Conservation (phyloP, 2,113 vertebrate species). For the Morone chrysops region DNA sequence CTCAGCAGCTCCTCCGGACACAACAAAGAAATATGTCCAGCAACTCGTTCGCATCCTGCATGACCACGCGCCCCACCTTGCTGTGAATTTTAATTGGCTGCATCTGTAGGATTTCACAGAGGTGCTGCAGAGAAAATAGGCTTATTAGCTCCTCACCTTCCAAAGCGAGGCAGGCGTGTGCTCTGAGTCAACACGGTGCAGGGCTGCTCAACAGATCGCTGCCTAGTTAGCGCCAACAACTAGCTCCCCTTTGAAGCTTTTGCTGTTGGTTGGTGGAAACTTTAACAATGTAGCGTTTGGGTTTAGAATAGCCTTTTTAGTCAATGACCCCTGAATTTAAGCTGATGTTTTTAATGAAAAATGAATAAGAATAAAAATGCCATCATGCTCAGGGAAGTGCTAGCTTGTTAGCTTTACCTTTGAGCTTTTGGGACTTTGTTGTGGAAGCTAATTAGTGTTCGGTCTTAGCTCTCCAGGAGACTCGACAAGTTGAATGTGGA, state of each 20-base stretch:
- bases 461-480: neutral
- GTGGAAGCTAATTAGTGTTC: constrained; percentile 56
- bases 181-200: constrained; percentile 36
- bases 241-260: constrained; percentile 25
- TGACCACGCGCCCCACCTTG: neutral
- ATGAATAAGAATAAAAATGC: neutral
- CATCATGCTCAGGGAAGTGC: neutral
- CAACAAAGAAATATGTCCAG: constrained; percentile 36
- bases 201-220: constrained; percentile 18
- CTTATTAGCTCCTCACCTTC: constrained; percentile 68
- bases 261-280: constrained; percentile 8
- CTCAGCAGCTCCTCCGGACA: constrained; percentile 1
- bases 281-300: constrained; percentile 12
- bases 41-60: constrained; percentile 20
- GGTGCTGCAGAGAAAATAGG: constrained; percentile 10
- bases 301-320: constrained; percentile 5
- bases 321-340: neutral
- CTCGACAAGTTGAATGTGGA: constrained; percentile 13
- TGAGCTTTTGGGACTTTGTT: constrained; percentile 41
- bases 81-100: constrained; percentile 67
- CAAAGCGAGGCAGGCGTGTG: constrained; percentile 30
- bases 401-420: constrained; percentile 48
- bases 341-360: constrained; percentile 1
- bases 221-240: constrained; percentile 30
- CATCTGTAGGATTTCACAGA: constrained; percentile 41